Evolutionary conservation across 2,888 invertebrate species (phyloP), one percentile per base, ranked within the genome.

Genomic region (Flexamia atlantica): DNA sequence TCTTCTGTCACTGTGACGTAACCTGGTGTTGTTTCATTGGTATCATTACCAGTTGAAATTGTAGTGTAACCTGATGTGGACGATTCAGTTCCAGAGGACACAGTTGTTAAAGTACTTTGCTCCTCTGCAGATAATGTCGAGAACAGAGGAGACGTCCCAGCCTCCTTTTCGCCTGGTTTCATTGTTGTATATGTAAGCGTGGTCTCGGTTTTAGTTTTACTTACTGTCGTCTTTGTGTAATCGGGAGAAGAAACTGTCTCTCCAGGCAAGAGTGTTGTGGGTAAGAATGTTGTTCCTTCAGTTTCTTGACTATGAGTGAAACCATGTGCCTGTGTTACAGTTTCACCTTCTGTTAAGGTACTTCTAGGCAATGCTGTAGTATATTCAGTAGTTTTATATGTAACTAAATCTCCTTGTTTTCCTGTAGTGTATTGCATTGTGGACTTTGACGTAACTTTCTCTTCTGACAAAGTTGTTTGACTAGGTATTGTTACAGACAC

Each of bases 61-160:
- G 28, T 9, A 28, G 30, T 60, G 25, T 60, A 25, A 20, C 25
- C 17, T 28, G 25, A 17, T 7, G 64, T 14, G n/a, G 64, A 17
- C 4, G 42, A 7, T 40, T 40, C 46, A 23, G 82, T 82, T 40
- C 60, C 70, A 68, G 1, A 30, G 32, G n/a, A 30, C 64, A 4
- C 36, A 23, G 20, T n/a, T 14, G 64, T 2, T 64, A n/a, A 17
- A 4, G 30, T 64, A 64, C 64, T 64, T 28, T 64, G 14, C 14
- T 64, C 30, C 5, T 28, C 30, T 10, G 0, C 64, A 64, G 30
- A 9, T 64, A 30, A 14, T 9, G 64, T 64, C 14, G 64, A 64
- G 30, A 14, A 64, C 28, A 64, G 64, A 12, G 64, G 64, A 4
- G 25, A 28, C 0, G 64, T 64, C 30, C 14, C 68, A 23, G 68